Evolutionary conservation across 2,797 vertebrate genomes (phyloP), one percentile per base, ranked within the genome.

Genomic region (Emydoidea blandingii): DNA sequence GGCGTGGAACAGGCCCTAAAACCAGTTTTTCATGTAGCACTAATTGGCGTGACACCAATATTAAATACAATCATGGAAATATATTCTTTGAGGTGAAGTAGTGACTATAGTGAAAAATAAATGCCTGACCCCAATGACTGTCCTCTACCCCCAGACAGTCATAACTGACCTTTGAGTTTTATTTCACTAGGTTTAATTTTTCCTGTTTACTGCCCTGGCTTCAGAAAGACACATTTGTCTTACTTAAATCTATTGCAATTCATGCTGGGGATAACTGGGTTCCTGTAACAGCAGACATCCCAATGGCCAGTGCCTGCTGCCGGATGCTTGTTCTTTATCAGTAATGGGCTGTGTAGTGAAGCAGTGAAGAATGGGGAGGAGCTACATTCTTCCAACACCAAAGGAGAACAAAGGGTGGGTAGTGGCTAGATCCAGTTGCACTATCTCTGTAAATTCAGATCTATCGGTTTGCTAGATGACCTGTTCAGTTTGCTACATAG

Each of bases 51-150:
- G 83, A 89, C 59, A 89, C 59, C 49, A 92, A 68, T 81, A 91
- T 83, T 93, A 79, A 92, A 83, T 87, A 54, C 23, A 12, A 27
- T 86, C 94, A 95, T 90, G 74, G 49, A 93, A 95, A 44, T n/a
- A 87, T 76, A 83, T 74, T 68, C 56, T 92, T 79, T 83, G 87
- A 93, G 83, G 82, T 57, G 19, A 91, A 88, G 57, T 88, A 52
- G 83, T 87, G 84, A 85, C 90, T 85, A 12, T 91, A 95, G 92
- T 57, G 74, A 89, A 87, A 94, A 96, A 91, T 76, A 44, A 68
- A 87, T 81, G 80, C 86, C 88, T 18, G 47, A 78, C 8, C 34
- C n/a, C 85, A 19, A 23, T 54, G 53, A 68, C n/a, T 68, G 47
- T 85, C 84, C 47, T 65, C 65, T 82, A n/a, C 93, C 37, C 5